phyloP scores from a whole-genome alignment of 2,797 vertebrate genomes.

The Otus scops region DNA sequence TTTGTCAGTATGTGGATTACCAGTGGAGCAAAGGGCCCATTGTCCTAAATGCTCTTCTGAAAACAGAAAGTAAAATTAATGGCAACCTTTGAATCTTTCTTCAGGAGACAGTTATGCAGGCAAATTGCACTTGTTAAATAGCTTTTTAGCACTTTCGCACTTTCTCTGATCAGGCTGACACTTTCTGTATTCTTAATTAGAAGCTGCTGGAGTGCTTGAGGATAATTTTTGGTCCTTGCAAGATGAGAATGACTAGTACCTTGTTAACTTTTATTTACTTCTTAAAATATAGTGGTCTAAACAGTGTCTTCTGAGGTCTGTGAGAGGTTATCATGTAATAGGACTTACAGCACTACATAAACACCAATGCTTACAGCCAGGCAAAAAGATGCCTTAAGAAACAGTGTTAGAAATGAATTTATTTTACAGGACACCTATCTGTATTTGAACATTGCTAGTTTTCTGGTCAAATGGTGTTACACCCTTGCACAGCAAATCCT shows the following conservation, averaged over 20 bases:
- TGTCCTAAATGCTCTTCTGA: background rate
- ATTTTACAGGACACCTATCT: background rate
- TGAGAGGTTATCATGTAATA: background rate
- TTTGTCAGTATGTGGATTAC: background rate
- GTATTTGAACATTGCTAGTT: background rate
- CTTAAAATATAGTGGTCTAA: background rate
- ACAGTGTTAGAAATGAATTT: background rate
- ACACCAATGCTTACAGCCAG: background rate
- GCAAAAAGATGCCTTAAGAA: background rate
- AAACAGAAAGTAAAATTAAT: constrained; percentile 4
- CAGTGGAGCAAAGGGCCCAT: background rate
- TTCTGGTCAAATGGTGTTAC: background rate
- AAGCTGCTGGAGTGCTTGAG: background rate
- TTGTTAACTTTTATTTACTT: background rate
- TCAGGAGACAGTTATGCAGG: background rate
- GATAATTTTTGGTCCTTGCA: background rate
- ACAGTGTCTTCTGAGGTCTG: background rate
- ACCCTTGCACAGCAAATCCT: background rate
- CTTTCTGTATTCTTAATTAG: background rate
- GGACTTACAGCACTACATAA: background rate
- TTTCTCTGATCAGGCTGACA: background rate
- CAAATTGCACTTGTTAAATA: background rate
- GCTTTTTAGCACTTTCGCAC: background rate
- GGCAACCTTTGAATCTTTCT: background rate
- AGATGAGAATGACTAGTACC: background rate